These are phyloP conservation scores for Penaeus vannamei DNA, from an alignment of 1,140 invertebrate genomes.

Conservation along the genomic window DNA sequence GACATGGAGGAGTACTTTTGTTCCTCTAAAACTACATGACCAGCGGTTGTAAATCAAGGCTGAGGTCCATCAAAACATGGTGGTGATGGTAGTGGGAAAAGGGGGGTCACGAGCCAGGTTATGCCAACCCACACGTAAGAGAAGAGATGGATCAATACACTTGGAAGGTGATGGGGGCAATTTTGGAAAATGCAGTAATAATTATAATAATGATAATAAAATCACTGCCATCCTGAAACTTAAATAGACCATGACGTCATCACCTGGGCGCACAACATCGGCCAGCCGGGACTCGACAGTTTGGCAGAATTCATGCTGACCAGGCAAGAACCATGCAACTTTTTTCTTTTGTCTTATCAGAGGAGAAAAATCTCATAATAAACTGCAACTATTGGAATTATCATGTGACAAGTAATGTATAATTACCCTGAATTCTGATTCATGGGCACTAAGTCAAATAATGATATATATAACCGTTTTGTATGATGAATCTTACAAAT, in stretches of 20 bases:
- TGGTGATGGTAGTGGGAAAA: no score
- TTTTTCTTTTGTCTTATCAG: no score
- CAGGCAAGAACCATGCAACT: constrained; percentile 59
- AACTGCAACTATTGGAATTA: no score
- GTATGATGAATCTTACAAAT: constrained; percentile 23
- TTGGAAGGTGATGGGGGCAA: constrained; percentile 2
- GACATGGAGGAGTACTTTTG: constrained; percentile 46
- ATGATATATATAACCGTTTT: background rate
- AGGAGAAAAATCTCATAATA: no score
- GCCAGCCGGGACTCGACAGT: constrained; percentile 54
- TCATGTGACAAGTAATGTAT: no score
- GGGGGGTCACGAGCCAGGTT: constrained; percentile 14
- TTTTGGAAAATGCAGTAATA: constrained; percentile 22
- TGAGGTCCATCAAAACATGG: no score
- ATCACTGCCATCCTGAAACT: background rate
- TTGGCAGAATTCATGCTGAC: constrained; percentile 59
- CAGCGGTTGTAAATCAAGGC: constrained; percentile 26
- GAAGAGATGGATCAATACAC: constrained; percentile 23
- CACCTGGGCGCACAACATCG: constrained; percentile 64
- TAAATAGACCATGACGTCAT: constrained; percentile 55
- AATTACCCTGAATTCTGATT: no score
- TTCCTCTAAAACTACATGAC: constrained; percentile 49
- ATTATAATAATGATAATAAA: background rate
- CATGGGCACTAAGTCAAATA: no score
- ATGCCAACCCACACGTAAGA: constrained; percentile 51